Evolutionary conservation across 2,797 vertebrate genomes (phyloP), one percentile per base, ranked within the genome.

Genomic region (Mormyrus proboscirostris): DNA sequence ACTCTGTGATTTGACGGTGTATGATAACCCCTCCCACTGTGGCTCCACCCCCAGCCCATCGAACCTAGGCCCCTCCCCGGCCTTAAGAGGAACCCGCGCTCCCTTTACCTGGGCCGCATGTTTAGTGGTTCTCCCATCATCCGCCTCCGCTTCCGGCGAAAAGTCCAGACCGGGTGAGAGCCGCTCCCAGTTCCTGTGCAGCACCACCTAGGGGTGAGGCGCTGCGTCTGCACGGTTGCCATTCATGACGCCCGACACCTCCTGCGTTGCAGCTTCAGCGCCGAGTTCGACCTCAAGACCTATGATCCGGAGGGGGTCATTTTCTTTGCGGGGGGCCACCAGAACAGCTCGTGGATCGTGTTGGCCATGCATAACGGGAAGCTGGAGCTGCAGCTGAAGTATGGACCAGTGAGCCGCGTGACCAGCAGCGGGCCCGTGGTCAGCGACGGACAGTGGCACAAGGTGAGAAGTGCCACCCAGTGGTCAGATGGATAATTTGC

Each of bases 221-320:
- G 16, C 14, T 7, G 73, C 33, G 2, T 2, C 10, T 16, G 16
- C 73, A 16, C 3, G 16, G 12, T 8, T 8, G 25, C 65, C 65
- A 0, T 33, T 19, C 22, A 2, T 53, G 29, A 53, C 14, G 10
- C 16, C 7, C 16, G 53, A 38, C 89, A 16, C 19, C 51, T 25
- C 16, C 55, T 9, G 65, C 47, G 0, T 38, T 92, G 88, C 93
- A 99, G 98, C 90, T 97, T 99, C 93, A 96, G 97, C 86, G 98
- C 98, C 25, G 98, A 99, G 93, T 99, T 99, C 91, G 98, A 99
- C 94, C 96, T 99, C 94, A 97, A 97, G 93, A 98, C 98, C 59
- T 99, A 96, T 65, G 98, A 99, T 92, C 94, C 95, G 0, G 98
- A 99, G 93, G 98, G 98, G 9, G 96, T 99, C 89, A 97, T 99